Percentiles rank a stretch among this genome's conserved stretches.
Evolutionary conservation across 2,797 vertebrate species (phyloP).

Genomic region (Ptychobarbus kaznakovi): DNA sequence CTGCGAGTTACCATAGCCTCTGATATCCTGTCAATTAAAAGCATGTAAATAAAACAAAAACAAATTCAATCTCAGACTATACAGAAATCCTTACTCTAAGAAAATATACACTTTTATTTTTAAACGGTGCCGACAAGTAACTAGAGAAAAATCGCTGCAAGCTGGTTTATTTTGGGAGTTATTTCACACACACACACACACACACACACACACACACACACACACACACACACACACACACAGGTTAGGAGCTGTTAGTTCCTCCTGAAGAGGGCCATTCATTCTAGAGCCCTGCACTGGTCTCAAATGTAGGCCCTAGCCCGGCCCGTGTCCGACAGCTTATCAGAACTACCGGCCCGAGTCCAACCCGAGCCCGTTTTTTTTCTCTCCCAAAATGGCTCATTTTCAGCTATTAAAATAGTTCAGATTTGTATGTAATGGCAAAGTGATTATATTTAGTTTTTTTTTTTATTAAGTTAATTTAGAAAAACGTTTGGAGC

Average conservation of each 20-base stretch:
- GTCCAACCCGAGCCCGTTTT: too few species aligned
- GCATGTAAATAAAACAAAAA: not conserved
- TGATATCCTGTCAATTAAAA: not conserved
- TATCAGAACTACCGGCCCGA: too few species aligned
- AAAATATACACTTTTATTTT: not conserved
- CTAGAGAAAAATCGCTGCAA: not conserved
- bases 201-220: slow-evolving; percentile 47
- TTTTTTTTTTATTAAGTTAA: too few species aligned
- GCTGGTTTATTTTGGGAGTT: slow-evolving; percentile 21
- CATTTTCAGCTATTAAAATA: too few species aligned
- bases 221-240: slow-evolving; percentile 58
- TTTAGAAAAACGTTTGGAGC: too few species aligned
- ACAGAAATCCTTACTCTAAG: not conserved
- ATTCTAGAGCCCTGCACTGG: not conserved
- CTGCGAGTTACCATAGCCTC: not conserved
- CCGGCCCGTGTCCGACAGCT: too few species aligned
- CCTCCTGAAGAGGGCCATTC: slow-evolving; percentile 44
- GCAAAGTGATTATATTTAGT: too few species aligned
- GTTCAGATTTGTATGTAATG: too few species aligned
- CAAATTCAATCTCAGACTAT: slow-evolving; percentile 5
- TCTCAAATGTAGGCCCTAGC: too few species aligned
- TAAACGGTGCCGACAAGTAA: not conserved
- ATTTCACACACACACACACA: slow-evolving; percentile 62
- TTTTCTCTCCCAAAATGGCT: too few species aligned
- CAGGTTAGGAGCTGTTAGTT: slow-evolving; percentile 54